Conservation (phyloP, 2,888 invertebrate genomes). For the Acleris cristana region DNA sequence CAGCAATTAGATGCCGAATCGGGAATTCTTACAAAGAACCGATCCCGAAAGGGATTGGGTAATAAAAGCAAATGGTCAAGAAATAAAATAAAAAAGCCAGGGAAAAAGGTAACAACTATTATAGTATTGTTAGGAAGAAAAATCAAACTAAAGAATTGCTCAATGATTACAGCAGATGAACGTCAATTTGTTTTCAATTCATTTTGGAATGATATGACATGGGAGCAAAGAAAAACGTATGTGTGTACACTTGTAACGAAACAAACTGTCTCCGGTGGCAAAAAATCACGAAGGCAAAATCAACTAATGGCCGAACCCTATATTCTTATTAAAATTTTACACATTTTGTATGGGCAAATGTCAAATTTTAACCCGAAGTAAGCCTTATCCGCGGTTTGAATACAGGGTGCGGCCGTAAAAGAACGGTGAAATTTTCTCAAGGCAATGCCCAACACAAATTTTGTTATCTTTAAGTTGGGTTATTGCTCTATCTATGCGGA, state of each 20-base stretch:
- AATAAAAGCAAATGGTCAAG: neutral
- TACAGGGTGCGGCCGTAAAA: too few relatives aligned
- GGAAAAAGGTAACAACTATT: constrained; percentile 11
- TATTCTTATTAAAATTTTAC: too few relatives aligned
- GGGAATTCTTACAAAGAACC: constrained; percentile 15
- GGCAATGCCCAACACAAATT: too few relatives aligned
- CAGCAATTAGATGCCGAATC: constrained; percentile 18
- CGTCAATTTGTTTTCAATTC: constrained; percentile 9
- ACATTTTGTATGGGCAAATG: too few relatives aligned
- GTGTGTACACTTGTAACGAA: constrained; percentile 19
- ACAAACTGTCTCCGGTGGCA: constrained; percentile 6
- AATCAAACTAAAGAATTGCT: constrained; percentile 14
- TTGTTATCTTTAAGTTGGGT: too few relatives aligned
- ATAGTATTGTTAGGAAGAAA: constrained; percentile 18
- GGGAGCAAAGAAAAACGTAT: constrained; percentile 16
- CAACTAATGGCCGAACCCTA: too few relatives aligned
- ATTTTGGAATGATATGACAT: constrained; percentile 18
- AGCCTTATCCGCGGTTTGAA: too few relatives aligned
- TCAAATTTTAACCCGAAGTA: too few relatives aligned
- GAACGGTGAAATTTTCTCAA: too few relatives aligned
- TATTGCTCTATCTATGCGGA: too few relatives aligned
- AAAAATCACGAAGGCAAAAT: constrained; percentile 15
- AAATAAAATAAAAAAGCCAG: constrained; percentile 14
- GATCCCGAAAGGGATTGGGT: constrained; percentile 1
- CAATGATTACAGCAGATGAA: constrained; percentile 13